These are phyloP conservation scores for Drosophila formosana DNA, from an alignment of 2,888 invertebrate genomes.

Conservation along the genomic window DNA sequence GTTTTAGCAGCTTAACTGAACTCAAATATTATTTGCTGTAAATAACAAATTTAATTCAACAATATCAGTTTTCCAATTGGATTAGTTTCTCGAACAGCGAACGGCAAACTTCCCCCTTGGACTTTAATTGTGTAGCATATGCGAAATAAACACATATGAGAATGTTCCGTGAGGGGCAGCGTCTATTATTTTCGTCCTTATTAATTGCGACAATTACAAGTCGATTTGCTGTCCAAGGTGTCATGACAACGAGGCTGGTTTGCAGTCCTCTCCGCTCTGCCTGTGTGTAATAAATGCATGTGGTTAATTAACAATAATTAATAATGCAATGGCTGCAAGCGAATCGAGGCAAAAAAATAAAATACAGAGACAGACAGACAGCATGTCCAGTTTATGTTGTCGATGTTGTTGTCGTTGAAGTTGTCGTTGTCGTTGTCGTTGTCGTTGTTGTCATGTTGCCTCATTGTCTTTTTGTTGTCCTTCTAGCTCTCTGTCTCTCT, in stretches of 20 bases:
- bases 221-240: constrained; percentile 60
- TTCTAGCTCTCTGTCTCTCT: constrained; percentile 30
- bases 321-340: constrained; percentile 56
- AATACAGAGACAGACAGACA: constrained; percentile 10
- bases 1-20: too few species aligned
- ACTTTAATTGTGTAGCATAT: constrained; percentile 24
- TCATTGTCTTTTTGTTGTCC: constrained; percentile 33
- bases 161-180: too few species aligned
- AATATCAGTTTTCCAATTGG: background rate
- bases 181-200: constrained; percentile 44
- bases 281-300: constrained; percentile 45
- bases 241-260: constrained; percentile 31
- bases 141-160: constrained; percentile 4
- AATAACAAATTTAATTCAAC: too few species aligned
- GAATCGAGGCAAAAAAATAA: constrained; percentile 9
- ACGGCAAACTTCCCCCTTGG: background rate
- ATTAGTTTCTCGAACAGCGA: background rate
- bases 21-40: too few species aligned
- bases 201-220: constrained; percentile 66
- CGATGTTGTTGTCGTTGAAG: constrained; percentile 13
- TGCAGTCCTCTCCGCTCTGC: background rate
- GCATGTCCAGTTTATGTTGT: constrained; percentile 38
- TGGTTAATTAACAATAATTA: constrained; percentile 68
- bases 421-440: constrained; percentile 35
- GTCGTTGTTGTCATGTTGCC: constrained; percentile 31